These are phyloP conservation scores for Bubo scandiacus DNA, from an alignment of 2,113 vertebrate genomes.

Conservation along the genomic window DNA sequence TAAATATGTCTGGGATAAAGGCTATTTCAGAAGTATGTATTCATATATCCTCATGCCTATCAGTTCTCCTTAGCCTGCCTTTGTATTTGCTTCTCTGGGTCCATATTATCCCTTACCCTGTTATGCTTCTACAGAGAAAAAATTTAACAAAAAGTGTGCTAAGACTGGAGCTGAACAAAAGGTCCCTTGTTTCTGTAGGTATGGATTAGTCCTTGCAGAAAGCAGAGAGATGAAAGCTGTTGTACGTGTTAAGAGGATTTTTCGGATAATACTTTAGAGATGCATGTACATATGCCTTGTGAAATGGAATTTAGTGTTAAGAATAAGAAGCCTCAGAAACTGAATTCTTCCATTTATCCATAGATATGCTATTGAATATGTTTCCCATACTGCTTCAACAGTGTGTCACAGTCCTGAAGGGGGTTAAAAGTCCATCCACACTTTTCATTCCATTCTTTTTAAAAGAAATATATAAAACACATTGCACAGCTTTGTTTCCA, in stretches of 20 bases:
- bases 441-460: background rate
- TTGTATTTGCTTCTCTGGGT: conserved; percentile 1
- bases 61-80: background rate
- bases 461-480: background rate
- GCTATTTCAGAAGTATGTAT: too few relatives aligned
- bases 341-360: conserved; percentile 18
- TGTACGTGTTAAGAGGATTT: conserved; percentile 52
- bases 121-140: background rate
- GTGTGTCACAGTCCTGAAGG: background rate
- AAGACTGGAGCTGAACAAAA: conserved; percentile 34
- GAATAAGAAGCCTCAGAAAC: conserved; percentile 28
- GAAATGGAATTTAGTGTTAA: conserved; percentile 38
- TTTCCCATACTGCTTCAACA: background rate
- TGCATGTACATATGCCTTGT: background rate
- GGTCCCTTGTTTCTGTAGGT: conserved; percentile 41
- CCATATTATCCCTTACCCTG: background rate
- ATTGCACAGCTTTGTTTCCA: background rate
- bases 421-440: background rate
- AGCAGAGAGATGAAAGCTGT: conserved; percentile 39
- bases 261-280: background rate
- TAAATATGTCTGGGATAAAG: too few relatives aligned
- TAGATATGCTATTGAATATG: background rate
- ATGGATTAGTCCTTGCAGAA: conserved; percentile 36
- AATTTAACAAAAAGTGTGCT: background rate
- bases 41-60: background rate